These are phyloP conservation scores for Drosophila neutralis DNA, from an alignment of 2,888 invertebrate species.

Conservation along the genomic window DNA sequence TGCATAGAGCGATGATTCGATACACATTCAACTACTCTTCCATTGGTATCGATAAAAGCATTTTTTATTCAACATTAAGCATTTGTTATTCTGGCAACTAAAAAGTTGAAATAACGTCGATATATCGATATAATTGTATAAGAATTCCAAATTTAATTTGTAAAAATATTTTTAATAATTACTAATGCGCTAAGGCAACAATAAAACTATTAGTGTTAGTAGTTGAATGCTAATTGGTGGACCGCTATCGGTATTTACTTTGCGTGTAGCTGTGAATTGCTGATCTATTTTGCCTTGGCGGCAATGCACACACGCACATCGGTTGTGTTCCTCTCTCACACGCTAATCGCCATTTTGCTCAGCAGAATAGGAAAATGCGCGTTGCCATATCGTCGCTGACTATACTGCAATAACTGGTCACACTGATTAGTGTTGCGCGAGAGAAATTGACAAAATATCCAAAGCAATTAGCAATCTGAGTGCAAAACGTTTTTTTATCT, in stretches of 20 bases:
- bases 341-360: slow-evolving; percentile 30
- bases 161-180: neutral
- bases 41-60: slow-evolving; percentile 19
- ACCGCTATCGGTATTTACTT: slow-evolving; percentile 15
- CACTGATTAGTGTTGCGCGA: slow-evolving; percentile 56
- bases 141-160: neutral
- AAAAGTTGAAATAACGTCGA: neutral
- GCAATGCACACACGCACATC: slow-evolving; percentile 9
- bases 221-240: neutral
- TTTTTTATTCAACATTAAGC: neutral
- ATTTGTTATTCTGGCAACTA: neutral
- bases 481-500: slow-evolving; percentile 64
- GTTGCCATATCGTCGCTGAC: slow-evolving; percentile 70
- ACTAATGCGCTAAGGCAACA: neutral
- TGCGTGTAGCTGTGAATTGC: slow-evolving; percentile 10
- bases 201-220: neutral
- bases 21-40: neutral
- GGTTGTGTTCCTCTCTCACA: slow-evolving; percentile 33
- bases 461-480: slow-evolving; percentile 60
- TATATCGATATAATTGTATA: slow-evolving; percentile 21
- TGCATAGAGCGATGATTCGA: slow-evolving; percentile 9
- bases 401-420: slow-evolving; percentile 41
- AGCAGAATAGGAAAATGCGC: slow-evolving; percentile 24
- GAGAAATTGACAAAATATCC: slow-evolving; percentile 67
- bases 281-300: slow-evolving; percentile 45